phyloP scores from a whole-genome alignment of 2,797 vertebrate species.

The Ceryle rudis region DNA sequence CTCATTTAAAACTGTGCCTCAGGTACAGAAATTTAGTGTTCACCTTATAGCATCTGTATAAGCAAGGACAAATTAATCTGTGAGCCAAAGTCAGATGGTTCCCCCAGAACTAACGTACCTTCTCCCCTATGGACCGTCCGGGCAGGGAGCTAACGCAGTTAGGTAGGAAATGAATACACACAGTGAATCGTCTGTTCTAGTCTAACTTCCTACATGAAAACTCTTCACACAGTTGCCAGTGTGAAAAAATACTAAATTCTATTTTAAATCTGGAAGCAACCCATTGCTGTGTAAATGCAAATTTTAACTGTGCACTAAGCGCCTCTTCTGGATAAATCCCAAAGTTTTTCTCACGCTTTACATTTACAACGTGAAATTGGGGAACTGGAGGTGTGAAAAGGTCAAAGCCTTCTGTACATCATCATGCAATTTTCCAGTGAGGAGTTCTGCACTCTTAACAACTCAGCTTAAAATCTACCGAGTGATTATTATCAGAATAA shows the following conservation, averaged over 20 bases:
- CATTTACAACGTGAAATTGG: background rate
- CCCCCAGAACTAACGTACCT: background rate
- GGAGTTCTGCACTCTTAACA: background rate
- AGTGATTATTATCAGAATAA: slow-evolving; percentile 22
- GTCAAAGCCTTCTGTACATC: background rate
- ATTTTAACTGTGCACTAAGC: background rate
- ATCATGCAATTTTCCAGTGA: background rate
- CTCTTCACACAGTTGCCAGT: background rate
- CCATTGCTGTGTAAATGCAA: background rate
- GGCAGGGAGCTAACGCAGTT: background rate
- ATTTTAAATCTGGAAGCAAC: background rate
- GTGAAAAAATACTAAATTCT: background rate
- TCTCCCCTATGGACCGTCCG: background rate
- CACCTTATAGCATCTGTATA: background rate
- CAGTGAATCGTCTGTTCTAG: background rate
- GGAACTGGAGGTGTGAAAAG: background rate
- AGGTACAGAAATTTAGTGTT: background rate
- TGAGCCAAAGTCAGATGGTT: background rate
- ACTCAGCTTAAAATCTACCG: background rate
- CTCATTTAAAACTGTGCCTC: background rate
- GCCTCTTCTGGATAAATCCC: background rate
- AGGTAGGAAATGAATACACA: background rate
- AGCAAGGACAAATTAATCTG: background rate
- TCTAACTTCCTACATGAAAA: background rate
- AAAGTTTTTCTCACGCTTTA: accelerated